phyloP scores from a whole-genome alignment of 2,888 invertebrate species.

The Kuschelorhynchus macadamiae region DNA sequence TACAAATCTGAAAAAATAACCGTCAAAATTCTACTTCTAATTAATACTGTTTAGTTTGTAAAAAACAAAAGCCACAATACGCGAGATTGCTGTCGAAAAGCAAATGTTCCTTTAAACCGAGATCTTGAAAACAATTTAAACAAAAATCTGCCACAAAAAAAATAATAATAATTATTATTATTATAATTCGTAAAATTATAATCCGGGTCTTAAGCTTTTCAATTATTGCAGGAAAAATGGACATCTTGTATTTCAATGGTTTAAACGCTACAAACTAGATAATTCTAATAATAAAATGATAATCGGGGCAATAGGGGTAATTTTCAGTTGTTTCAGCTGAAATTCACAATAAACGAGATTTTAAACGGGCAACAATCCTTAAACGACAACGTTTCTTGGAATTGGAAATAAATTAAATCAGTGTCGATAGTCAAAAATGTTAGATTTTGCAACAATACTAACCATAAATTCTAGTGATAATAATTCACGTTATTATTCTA shows the following conservation, averaged over 20 bases:
- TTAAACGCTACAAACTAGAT: no score
- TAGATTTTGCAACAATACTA: no score
- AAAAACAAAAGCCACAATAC: not conserved
- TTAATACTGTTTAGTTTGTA: not conserved
- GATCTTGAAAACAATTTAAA: conserved; percentile 1
- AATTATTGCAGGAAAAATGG: no score
- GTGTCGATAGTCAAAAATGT: no score
- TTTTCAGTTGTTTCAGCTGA: no score
- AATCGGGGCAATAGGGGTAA: conserved; percentile 1
- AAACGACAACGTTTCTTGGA: not conserved
- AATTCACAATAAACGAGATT: conserved; percentile 4
- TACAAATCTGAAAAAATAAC: not conserved
- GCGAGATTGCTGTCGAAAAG: not conserved
- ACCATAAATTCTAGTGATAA: no score
- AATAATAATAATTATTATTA: not conserved
- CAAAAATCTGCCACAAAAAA: conserved; percentile 38
- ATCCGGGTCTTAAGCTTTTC: no score
- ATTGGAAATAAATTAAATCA: no score
- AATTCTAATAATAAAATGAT: not conserved
- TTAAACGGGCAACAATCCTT: not conserved
- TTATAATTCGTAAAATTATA: not conserved
- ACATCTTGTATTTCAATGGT: no score
- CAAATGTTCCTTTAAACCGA: not conserved
- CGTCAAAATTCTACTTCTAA: not conserved
- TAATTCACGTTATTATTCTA: no score